Percentiles rank a stretch among this genome's conserved stretches.
phyloP scores from a whole-genome alignment of 1,140 invertebrate genomes.

The Akabosia matsudoensis region DNA sequence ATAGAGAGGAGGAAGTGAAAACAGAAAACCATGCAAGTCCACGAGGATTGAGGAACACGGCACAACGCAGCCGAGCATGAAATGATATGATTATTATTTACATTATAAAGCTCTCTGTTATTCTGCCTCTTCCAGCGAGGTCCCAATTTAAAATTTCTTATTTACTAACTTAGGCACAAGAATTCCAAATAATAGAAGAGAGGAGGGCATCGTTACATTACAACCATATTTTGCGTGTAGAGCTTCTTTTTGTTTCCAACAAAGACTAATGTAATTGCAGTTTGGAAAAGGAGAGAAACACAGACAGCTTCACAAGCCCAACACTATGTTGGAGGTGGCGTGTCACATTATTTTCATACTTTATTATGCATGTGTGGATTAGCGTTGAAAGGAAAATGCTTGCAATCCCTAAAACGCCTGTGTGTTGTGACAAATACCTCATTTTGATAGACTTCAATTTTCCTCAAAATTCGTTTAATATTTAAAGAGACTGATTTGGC shows the following conservation, averaged over 20 bases:
- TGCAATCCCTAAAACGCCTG: too few relatives aligned
- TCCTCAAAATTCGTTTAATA: neutral
- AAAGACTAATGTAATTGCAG: too few relatives aligned
- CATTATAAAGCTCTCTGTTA: neutral
- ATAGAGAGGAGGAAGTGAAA: neutral
- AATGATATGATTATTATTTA: conserved; percentile 21
- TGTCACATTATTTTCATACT: conserved; percentile 11
- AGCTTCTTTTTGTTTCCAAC: conserved; percentile 15
- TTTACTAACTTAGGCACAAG: too few relatives aligned
- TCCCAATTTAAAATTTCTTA: neutral
- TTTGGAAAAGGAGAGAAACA: neutral
- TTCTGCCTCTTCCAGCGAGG: neutral
- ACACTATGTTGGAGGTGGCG: neutral
- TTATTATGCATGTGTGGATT: conserved; percentile 14
- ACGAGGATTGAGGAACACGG: conserved; percentile 13
- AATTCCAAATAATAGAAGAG: too few relatives aligned
- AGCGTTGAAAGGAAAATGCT: neutral
- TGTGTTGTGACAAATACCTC: too few relatives aligned
- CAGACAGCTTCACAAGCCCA: neutral
- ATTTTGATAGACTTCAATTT: neutral
- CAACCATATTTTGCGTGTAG: neutral
- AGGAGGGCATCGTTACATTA: too few relatives aligned
- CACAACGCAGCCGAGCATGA: conserved; percentile 4
- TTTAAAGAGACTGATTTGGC: neutral
- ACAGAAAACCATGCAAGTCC: neutral